phyloP scores from a whole-genome alignment of 1,140 invertebrate genomes.

The Heliconius eleuchia region DNA sequence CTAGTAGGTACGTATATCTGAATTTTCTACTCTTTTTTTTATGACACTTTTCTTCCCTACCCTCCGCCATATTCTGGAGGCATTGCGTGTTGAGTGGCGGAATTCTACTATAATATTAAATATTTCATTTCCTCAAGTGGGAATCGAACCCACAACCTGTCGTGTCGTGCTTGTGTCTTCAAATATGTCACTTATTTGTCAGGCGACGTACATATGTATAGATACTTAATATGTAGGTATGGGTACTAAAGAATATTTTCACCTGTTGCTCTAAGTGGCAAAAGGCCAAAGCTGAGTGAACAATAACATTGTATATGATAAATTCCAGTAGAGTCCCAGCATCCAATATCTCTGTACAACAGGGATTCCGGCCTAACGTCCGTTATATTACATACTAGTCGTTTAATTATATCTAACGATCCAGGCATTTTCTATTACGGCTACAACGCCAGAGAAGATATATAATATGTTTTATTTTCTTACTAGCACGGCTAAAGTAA shows the following conservation, averaged over 20 bases:
- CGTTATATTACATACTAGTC: not conserved
- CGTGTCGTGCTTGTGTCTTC: no score
- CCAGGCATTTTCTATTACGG: not conserved
- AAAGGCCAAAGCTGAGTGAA: not conserved
- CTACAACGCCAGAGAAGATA: not conserved
- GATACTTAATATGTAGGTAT: no score
- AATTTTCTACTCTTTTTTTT: no score
- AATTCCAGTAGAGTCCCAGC: not conserved
- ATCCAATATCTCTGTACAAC: conserved; percentile 1
- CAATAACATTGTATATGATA: conserved; percentile 1
- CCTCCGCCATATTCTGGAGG: no score
- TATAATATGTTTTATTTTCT: not conserved
- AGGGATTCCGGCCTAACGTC: not conserved
- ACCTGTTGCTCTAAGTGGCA: not conserved
- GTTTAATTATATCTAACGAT: conserved; percentile 9
- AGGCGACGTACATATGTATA: no score
- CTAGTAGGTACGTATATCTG: no score
- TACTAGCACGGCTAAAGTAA: not conserved
- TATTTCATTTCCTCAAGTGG: no score
- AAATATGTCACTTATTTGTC: no score
- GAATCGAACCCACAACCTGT: no score
- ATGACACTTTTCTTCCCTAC: no score
- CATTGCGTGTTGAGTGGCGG: no score
- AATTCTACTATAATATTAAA: no score
- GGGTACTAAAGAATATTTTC: not conserved